Conservation (phyloP, 2,113 vertebrate species). For the Catharus minimus region DNA sequence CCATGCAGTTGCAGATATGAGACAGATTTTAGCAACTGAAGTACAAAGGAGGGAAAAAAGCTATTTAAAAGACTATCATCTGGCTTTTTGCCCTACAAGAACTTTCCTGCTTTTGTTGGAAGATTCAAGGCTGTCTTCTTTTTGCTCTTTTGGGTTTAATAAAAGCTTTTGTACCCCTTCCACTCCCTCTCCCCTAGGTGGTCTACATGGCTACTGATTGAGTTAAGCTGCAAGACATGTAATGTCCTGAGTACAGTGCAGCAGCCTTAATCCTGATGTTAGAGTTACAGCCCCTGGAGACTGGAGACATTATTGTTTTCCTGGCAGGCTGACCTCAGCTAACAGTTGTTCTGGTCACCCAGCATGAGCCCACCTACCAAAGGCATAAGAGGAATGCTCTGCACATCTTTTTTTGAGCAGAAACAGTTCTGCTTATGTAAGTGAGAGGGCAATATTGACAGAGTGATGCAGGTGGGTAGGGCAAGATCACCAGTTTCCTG, state of each 20-base stretch:
- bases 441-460: background rate
- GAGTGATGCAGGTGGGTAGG: background rate
- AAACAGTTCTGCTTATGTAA: background rate
- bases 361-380: slow-evolving; percentile 3
- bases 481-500: background rate
- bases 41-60: slow-evolving; percentile 35
- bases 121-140: slow-evolving; percentile 28
- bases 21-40: slow-evolving; percentile 38
- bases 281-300: slow-evolving; percentile 27
- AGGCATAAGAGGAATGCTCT: slow-evolving; percentile 28
- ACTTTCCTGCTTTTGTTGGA: slow-evolving; percentile 44
- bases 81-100: slow-evolving; percentile 40
- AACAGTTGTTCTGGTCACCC: slow-evolving; percentile 24
- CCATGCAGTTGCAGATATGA: slow-evolving; percentile 37
- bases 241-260: background rate
- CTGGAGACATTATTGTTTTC: slow-evolving; percentile 28
- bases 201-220: slow-evolving; percentile 42
- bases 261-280: slow-evolving; percentile 32
- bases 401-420: background rate
- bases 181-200: slow-evolving; percentile 36
- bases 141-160: slow-evolving; percentile 62
- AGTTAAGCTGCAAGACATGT: slow-evolving; percentile 47
- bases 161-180: slow-evolving; percentile 44
- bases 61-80: slow-evolving; percentile 27
- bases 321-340: slow-evolving; percentile 51